Evolutionary conservation across 2,797 vertebrate species (phyloP), one percentile per base, ranked within the genome.

Genomic region (Coregonus ussuriensis): DNA sequence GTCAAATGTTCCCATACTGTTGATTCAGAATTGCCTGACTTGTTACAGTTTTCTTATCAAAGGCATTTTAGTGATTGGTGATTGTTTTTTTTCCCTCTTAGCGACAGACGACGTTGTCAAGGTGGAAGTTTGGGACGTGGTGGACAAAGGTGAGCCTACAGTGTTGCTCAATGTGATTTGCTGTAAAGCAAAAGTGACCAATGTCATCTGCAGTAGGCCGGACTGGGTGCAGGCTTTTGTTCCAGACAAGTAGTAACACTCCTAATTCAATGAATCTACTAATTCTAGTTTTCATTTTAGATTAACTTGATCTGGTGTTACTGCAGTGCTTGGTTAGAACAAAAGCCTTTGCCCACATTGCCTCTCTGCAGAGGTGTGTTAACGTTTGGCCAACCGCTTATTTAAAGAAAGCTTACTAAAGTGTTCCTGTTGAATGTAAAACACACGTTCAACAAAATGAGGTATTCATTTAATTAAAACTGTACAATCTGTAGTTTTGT

Each of bases 41-140:
- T 67, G 14, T 67, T 67, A 67, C 25, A 5, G 25, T 67, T n/a
- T 54, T 54, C 15, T 68, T 6, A 68, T 16, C 66, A 33, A 37
- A 35, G 18, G 14, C 15, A 35, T 69, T 69, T 69, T 37, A 18
- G 13, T 37, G 33, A 18, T 41, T 11, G 16, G 6, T 14, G 7
- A 29, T 68, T 71, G 4, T n/a, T 25, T 9, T 74, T 1, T 52
- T 52, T 74, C 0, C 74, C 11, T 89, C 92, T 29, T 72, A 96
- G 96, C 95, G 78, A 96, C 96, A 31, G 96, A 96, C 0, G 96
- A 96, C 72, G 92, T 96, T 5, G 96, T 96, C 31, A 96, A 96
- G 78, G 96, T 96, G 1, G 96, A 96, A 86, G 96, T 96, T 75
- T 96, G 96, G 96, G 96, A 96, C 11, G 95, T 96, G 0, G 96